Conservation (phyloP, 2,888 invertebrate species). For the Meta bourneti region DNA sequence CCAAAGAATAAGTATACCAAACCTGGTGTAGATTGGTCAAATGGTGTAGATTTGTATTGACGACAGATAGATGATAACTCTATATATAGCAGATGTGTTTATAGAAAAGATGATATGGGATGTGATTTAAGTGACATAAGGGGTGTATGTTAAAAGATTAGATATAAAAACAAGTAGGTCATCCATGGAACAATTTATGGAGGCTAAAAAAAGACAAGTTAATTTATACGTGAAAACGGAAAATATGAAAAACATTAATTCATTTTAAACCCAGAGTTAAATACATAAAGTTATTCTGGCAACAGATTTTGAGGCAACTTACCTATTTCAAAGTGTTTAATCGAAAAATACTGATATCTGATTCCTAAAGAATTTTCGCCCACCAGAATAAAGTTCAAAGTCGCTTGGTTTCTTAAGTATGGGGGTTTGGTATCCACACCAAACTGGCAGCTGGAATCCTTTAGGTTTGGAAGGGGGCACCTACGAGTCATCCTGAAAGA, state of each 20-base stretch:
- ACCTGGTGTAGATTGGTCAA: too few species aligned
- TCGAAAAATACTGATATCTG: slow-evolving; percentile 20
- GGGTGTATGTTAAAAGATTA: too few species aligned
- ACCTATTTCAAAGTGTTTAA: slow-evolving; percentile 73
- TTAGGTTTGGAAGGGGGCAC: slow-evolving; percentile 30
- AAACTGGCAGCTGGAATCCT: slow-evolving; percentile 36
- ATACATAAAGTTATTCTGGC: not conserved
- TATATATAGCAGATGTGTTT: too few species aligned
- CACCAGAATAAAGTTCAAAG: slow-evolving; percentile 48
- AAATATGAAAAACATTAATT: not conserved
- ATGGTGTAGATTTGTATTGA: too few species aligned
- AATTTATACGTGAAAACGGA: too few species aligned
- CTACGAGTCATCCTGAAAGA: slow-evolving; percentile 20
- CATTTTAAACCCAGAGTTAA: not conserved
- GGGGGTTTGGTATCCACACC: slow-evolving; percentile 52
- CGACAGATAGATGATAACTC: too few species aligned
- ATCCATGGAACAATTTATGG: too few species aligned
- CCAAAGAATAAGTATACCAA: too few species aligned
- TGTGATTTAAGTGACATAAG: too few species aligned
- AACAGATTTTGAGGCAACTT: slow-evolving; percentile 22
- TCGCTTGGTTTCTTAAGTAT: slow-evolving; percentile 4
- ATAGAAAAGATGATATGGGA: too few species aligned
- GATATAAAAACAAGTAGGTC: too few species aligned
- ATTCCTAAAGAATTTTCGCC: slow-evolving; percentile 68
- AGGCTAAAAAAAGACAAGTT: too few species aligned